Percentiles rank a stretch among this genome's conserved stretches.
phyloP scores from a whole-genome alignment of 2,888 invertebrate genomes.

The Sphinx pinastri region DNA sequence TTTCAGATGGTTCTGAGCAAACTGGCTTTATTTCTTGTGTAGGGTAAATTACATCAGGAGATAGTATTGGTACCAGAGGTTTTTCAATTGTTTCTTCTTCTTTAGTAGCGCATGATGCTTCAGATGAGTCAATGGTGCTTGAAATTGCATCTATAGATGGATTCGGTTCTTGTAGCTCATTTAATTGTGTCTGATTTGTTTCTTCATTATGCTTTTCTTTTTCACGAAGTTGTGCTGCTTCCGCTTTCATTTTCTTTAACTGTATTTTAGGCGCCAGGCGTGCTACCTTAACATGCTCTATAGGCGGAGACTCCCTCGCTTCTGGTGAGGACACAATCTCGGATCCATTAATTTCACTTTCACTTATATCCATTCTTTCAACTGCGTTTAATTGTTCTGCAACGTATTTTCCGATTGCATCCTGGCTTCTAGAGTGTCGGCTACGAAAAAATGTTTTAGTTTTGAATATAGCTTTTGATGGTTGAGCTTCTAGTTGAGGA shows the following conservation, averaged over 20 bases:
- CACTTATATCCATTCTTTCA: slow-evolving; percentile 72
- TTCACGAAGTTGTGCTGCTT: slow-evolving; percentile 68
- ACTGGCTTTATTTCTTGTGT: slow-evolving; percentile 67
- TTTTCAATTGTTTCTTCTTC: slow-evolving; percentile 33
- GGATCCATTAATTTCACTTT: slow-evolving; percentile 71
- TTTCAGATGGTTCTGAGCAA: slow-evolving; percentile 43
- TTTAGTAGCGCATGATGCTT: slow-evolving; percentile 31
- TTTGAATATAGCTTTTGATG: slow-evolving; percentile 79
- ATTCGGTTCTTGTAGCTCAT: slow-evolving; percentile 39
- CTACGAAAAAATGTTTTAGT: slow-evolving; percentile 83
- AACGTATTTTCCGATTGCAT: slow-evolving; percentile 81
- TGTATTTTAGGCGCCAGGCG: slow-evolving; percentile 82
- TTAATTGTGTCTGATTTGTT: slow-evolving; percentile 29
- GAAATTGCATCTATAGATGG: slow-evolving; percentile 39
- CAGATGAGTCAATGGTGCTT: slow-evolving; percentile 36
- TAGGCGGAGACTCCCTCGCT: slow-evolving; percentile 69
- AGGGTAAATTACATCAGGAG: slow-evolving; percentile 60
- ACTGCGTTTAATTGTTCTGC: slow-evolving; percentile 78
- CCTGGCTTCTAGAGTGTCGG: slow-evolving; percentile 80
- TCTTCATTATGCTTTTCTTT: slow-evolving; percentile 49
- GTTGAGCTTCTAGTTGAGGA: slow-evolving; percentile 48
- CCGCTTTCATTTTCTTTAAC: slow-evolving; percentile 80
- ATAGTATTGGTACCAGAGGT: slow-evolving; percentile 29
- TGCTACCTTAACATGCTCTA: slow-evolving; percentile 82
- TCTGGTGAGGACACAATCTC: slow-evolving; percentile 69